A percentile compares a stretch with the other conserved stretches of the same genome.
Conservation (phyloP, 1,140 invertebrate genomes). For the Chironomus tepperi region DNA sequence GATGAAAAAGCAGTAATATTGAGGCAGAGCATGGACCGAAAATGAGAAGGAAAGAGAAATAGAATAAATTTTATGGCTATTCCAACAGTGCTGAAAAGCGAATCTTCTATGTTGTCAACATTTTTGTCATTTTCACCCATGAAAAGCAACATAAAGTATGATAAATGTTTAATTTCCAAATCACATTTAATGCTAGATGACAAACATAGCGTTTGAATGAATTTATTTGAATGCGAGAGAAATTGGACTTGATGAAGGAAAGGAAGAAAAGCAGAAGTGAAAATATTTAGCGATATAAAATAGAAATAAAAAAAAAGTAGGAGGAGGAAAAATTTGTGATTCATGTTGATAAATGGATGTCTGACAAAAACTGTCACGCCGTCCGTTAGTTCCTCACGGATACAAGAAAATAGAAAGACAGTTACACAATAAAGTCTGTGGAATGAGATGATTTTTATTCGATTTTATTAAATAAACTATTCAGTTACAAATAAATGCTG, state of each 20-base stretch:
- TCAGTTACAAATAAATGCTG: neutral
- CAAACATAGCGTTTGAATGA: neutral
- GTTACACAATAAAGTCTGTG: neutral
- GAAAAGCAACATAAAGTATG: neutral
- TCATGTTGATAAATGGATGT: conserved; percentile 5
- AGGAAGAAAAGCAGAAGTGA: neutral
- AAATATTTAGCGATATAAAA: too few relatives aligned
- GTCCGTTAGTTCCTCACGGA: neutral
- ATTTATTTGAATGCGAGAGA: neutral
- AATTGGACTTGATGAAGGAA: conserved; percentile 3
- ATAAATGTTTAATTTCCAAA: conserved; percentile 14
- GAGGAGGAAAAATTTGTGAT: neutral
- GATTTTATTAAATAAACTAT: conserved; percentile 15
- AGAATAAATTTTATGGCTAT: neutral
- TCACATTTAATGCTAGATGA: conserved; percentile 18
- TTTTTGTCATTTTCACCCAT: neutral
- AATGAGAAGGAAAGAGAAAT: neutral
- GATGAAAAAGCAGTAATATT: neutral
- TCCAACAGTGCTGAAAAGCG: neutral
- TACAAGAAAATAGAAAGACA: neutral
- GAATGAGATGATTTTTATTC: neutral
- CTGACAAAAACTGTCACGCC: neutral
- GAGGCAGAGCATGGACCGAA: neutral
- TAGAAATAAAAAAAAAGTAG: neutral
- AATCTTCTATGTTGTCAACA: conserved; percentile 14